A percentile compares a stretch with the other conserved stretches of the same genome.
These are phyloP conservation scores for Cnemophilus loriae DNA, from an alignment of 2,113 vertebrate genomes.

Conservation along the genomic window DNA sequence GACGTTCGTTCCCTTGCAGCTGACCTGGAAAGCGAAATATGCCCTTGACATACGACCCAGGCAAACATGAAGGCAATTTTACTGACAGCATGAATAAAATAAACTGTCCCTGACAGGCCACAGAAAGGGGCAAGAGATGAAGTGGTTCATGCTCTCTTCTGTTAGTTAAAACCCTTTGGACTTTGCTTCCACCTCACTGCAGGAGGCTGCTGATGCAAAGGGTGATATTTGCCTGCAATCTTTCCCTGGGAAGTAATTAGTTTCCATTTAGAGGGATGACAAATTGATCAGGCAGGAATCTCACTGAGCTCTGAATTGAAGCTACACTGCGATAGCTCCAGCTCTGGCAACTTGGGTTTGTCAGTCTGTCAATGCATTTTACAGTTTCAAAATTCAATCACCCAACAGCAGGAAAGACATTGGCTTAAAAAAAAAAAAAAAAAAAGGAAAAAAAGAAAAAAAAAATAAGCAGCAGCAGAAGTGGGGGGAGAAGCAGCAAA, in stretches of 20 bases:
- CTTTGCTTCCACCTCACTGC: slow-evolving; percentile 49
- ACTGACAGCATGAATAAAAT: slow-evolving; percentile 33
- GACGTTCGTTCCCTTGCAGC: not conserved
- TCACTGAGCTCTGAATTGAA: slow-evolving; percentile 75
- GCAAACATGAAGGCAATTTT: slow-evolving; percentile 23
- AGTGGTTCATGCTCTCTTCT: not conserved
- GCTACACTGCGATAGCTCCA: slow-evolving; percentile 71
- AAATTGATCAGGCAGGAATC: slow-evolving; percentile 81
- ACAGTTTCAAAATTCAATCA: slow-evolving; percentile 78
- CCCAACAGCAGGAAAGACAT: slow-evolving; percentile 69
- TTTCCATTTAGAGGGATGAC: slow-evolving; percentile 84
- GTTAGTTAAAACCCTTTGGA: slow-evolving; percentile 47
- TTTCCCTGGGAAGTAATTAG: slow-evolving; percentile 82
- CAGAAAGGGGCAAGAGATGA: not conserved
- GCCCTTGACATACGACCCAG: slow-evolving; percentile 9
- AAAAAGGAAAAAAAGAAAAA: too few species aligned
- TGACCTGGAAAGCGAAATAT: slow-evolving; percentile 50
- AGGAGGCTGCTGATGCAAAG: slow-evolving; percentile 64
- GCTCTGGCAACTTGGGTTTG: slow-evolving; percentile 68
- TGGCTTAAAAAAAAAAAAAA: slow-evolving; percentile 33
- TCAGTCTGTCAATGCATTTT: slow-evolving; percentile 74
- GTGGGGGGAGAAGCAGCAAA: slow-evolving; percentile 9
- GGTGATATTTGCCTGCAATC: slow-evolving; percentile 68
- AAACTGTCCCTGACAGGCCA: slow-evolving; percentile 23
- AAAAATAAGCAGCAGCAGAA: not conserved